phyloP scores from a whole-genome alignment of 2,113 vertebrate genomes.

The Paraplagusia blochii region DNA sequence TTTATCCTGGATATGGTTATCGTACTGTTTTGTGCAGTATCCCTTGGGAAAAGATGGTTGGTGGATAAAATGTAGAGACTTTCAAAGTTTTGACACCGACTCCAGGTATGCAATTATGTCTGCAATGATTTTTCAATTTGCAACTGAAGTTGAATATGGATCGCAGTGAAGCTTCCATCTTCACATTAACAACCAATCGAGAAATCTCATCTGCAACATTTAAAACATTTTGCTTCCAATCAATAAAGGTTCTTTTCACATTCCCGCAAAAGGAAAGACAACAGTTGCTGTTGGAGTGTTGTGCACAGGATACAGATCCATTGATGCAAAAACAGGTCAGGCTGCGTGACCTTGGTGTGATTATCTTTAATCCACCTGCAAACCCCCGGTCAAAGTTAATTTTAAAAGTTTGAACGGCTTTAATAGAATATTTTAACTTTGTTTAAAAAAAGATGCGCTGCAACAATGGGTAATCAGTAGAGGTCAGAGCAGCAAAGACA shows the following conservation, averaged over 20 bases:
- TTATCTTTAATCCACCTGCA: constrained; percentile 67
- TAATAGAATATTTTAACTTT: constrained; percentile 68
- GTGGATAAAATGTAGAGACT: no score
- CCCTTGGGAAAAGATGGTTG: no score
- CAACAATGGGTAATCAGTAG: constrained; percentile 48
- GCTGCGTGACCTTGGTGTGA: constrained; percentile 68
- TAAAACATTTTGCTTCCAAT: constrained; percentile 81
- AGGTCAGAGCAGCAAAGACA: constrained; percentile 30
- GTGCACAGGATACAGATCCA: constrained; percentile 59
- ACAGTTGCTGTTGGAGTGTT: constrained; percentile 65
- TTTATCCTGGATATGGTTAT: no score
- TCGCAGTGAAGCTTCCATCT: constrained; percentile 74
- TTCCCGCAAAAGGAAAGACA: constrained; percentile 72
- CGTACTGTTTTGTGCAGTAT: no score
- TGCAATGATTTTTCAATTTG: constrained; percentile 82
- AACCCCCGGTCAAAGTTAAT: constrained; percentile 71
- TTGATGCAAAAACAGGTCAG: constrained; percentile 69
- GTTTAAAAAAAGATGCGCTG: constrained; percentile 44
- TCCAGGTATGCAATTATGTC: constrained; percentile 74
- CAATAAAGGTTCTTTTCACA: constrained; percentile 75
- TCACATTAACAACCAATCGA: constrained; percentile 76
- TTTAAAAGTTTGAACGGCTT: constrained; percentile 65
- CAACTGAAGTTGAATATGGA: constrained; percentile 75
- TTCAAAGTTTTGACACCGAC: constrained; percentile 64
- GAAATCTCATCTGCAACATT: constrained; percentile 83